These are phyloP conservation scores for Piezodorus guildinii DNA, from an alignment of 1,140 invertebrate genomes.

Conservation along the genomic window DNA sequence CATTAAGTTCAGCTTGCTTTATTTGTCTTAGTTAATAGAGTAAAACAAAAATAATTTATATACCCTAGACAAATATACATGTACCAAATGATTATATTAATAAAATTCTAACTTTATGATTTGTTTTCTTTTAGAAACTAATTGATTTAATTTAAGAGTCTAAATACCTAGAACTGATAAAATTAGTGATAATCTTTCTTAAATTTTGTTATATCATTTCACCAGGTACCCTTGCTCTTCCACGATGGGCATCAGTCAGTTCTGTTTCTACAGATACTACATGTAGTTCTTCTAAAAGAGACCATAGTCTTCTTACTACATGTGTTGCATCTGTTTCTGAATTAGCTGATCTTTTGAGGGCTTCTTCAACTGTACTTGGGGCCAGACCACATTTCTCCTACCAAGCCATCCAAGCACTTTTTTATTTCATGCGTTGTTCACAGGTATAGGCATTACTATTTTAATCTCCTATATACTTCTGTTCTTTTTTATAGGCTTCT, in stretches of 20 bases:
- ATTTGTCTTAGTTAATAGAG: too few species aligned
- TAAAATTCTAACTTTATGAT: not conserved
- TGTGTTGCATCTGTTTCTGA: constrained; percentile 72
- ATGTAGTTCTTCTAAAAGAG: constrained; percentile 36
- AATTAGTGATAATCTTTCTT: too few species aligned
- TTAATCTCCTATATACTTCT: too few species aligned
- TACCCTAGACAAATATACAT: too few species aligned
- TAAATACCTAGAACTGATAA: not conserved
- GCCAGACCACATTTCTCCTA: constrained; percentile 43
- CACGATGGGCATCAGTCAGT: constrained; percentile 70
- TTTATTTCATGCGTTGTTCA: constrained; percentile 85
- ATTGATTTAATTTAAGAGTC: not conserved
- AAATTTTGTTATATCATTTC: constrained; percentile 17
- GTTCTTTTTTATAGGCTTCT: too few species aligned
- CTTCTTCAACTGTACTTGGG: constrained; percentile 36
- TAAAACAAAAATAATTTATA: too few species aligned
- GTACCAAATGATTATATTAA: not conserved
- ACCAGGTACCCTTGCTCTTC: constrained; percentile 53
- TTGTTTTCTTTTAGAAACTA: not conserved
- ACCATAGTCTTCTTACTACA: constrained; percentile 70
- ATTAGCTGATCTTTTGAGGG: constrained; percentile 58
- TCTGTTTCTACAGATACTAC: constrained; percentile 37
- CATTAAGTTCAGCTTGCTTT: too few species aligned
- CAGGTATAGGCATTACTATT: constrained; percentile 41
- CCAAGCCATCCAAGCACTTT: constrained; percentile 62